Conservation (phyloP, 2,113 vertebrate genomes). For the Arothron firmamentum region DNA sequence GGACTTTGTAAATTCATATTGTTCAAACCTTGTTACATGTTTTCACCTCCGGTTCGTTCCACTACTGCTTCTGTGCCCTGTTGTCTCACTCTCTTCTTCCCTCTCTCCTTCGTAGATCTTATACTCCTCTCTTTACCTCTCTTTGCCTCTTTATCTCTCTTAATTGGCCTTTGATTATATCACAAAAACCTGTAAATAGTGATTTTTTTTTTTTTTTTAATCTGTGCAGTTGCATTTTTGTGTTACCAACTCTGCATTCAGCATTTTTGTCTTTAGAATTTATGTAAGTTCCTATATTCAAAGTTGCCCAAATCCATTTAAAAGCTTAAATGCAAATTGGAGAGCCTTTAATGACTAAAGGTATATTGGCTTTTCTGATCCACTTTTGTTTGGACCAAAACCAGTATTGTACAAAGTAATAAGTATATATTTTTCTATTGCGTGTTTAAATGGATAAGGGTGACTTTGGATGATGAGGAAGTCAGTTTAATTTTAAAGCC, state of each 20-base stretch:
- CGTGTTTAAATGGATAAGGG: slow-evolving; percentile 99
- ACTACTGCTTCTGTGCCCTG: slow-evolving; percentile 69
- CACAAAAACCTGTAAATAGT: slow-evolving; percentile 92
- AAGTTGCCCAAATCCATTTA: slow-evolving; percentile 99
- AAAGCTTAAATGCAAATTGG: slow-evolving; percentile 99
- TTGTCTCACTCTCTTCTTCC: slow-evolving; percentile 49
- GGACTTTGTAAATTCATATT: slow-evolving; percentile 88
- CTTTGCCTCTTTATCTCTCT: slow-evolving; percentile 58
- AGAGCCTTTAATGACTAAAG: slow-evolving; percentile 93
- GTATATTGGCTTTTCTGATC: slow-evolving; percentile 99
- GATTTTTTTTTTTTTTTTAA: slow-evolving; percentile 88
- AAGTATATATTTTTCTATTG: slow-evolving; percentile 99
- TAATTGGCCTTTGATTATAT: slow-evolving; percentile 86
- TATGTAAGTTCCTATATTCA: slow-evolving; percentile 99
- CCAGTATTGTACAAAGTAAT: slow-evolving; percentile 99
- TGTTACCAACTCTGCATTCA: slow-evolving; percentile 88
- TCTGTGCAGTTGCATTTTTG: slow-evolving; percentile 94
- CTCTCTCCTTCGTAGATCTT: slow-evolving; percentile 29
- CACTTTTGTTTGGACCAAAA: slow-evolving; percentile 99
- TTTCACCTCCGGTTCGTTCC: slow-evolving; percentile 71
- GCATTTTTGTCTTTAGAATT: slow-evolving; percentile 94
- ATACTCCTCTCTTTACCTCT: slow-evolving; percentile 54
- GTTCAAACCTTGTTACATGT: slow-evolving; percentile 81
- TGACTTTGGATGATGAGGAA: slow-evolving; percentile 99
- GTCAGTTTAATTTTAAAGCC: slow-evolving; percentile 99